phyloP scores from a whole-genome alignment of 2,113 vertebrate genomes.

The Corythornis vintsioides region DNA sequence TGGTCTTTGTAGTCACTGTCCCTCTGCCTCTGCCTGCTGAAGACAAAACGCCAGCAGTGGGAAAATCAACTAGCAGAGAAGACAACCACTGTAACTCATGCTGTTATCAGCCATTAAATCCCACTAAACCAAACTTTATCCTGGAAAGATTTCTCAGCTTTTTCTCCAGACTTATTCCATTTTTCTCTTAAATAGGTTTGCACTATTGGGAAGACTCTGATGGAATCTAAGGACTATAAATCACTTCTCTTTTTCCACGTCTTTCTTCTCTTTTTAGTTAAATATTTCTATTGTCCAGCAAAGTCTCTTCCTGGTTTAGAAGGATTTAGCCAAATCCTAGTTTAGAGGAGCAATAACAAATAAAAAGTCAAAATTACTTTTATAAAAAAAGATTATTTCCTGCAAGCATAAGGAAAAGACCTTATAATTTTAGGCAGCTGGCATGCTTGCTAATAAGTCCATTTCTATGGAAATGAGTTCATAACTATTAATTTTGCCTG shows the following conservation, averaged over 20 bases:
- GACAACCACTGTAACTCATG: not conserved
- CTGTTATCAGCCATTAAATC: not conserved
- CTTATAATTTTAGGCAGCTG: slow-evolving; percentile 65
- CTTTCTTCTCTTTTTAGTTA: not conserved
- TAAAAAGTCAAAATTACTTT: slow-evolving; percentile 51
- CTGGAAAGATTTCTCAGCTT: not conserved
- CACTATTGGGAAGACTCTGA: not conserved
- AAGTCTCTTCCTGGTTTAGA: not conserved
- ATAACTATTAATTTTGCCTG: slow-evolving; percentile 72
- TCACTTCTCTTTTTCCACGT: not conserved
- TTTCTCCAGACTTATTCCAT: not conserved
- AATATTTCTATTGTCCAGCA: not conserved
- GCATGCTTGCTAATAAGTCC: slow-evolving; percentile 69
- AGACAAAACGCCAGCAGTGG: not conserved
- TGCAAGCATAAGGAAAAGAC: slow-evolving; percentile 62
- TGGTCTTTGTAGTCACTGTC: not conserved
- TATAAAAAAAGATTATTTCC: slow-evolving; percentile 62
- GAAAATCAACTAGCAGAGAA: not conserved
- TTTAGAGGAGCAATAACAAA: slow-evolving; percentile 28
- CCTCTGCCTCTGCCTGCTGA: not conserved
- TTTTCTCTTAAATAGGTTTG: slow-evolving; percentile 32
- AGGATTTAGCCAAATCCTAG: slow-evolving; percentile 33
- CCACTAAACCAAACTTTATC: not conserved
- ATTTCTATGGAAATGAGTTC: slow-evolving; percentile 75
- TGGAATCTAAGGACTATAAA: slow-evolving; percentile 2